Base-by-base conservation (phyloP, 2,797 vertebrate genomes). In the Euphonia xanthogaster region DNA sequence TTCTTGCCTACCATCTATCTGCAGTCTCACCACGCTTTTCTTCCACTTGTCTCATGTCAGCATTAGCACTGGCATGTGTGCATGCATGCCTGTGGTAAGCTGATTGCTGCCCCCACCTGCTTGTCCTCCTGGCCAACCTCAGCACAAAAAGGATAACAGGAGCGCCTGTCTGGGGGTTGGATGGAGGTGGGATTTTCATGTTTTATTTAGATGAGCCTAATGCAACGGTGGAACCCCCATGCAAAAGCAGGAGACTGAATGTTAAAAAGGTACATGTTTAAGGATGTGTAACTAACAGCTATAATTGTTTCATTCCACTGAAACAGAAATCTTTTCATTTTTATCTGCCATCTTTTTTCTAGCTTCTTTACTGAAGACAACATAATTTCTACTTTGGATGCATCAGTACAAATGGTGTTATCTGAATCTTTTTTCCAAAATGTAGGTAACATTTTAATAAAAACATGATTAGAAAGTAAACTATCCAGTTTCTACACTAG, bases 11-110 rank as follows among this genome's bases (percentile, higher is more conserved):
- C 33, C 10, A 6, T 60, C 77, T 68, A 6, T 60, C 77, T 68
- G 21, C 47, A 1, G 8, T 16, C 54, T 75, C 47, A 68, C 16
- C 39, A n/a, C 0, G 0, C 6, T 83, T 88, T 80, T 55, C 40
- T 90, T 37, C 19, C 27, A 8, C 33, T 71, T 77, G 27, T 80
- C 23, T 54, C 63, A 9, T 53, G 42, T 81, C 77, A 60, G 58
- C 37, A 28, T 23, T 48, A 67, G 14, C 22, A 33, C 40, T 23
- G 83, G n/a, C 24, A n/a, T 1, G 3, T 7, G 7, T 37, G 19
- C 33, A 39, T 33, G 21, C 31, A 33, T 55, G 16, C 9, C 25
- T 30, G 13, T 5, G 33, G 48, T 53, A 78, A 88, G 24, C 16
- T 61, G 14, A 51, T 14, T 2, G 2, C 21, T 77, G 55, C 10